Conservation (phyloP, 2,113 vertebrate species). For the Antechinus flavipes region DNA sequence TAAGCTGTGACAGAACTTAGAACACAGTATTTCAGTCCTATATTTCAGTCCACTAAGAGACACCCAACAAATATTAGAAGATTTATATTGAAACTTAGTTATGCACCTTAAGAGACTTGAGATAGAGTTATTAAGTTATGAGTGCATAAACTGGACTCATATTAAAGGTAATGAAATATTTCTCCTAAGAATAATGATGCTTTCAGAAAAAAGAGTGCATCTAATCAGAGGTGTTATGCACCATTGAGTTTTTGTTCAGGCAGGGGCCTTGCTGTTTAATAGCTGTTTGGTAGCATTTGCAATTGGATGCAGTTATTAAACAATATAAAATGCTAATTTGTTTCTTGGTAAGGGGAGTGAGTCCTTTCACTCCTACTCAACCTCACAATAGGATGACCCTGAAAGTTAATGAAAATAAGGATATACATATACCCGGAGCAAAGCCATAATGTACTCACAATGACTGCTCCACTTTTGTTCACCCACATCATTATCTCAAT, state of each 20-base stretch:
- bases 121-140: slow-evolving; percentile 68
- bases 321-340: slow-evolving; percentile 78
- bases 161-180: slow-evolving; percentile 81
- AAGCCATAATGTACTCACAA: background rate
- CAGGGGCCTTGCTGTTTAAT: slow-evolving; percentile 77
- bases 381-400: slow-evolving; percentile 75
- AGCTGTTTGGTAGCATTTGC: slow-evolving; percentile 80
- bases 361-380: slow-evolving; percentile 65
- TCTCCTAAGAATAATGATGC: slow-evolving; percentile 79
- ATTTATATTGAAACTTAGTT: slow-evolving; percentile 62
- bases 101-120: slow-evolving; percentile 64
- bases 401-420: slow-evolving; percentile 74
- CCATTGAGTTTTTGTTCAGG: slow-evolving; percentile 76
- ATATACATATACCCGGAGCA: background rate
- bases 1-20: slow-evolving; percentile 67
- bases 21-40: slow-evolving; percentile 64
- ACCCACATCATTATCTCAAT: background rate
- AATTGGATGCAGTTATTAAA: slow-evolving; percentile 81
- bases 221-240: slow-evolving; percentile 78
- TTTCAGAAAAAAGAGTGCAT: slow-evolving; percentile 75
- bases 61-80: slow-evolving; percentile 55
- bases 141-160: slow-evolving; percentile 69
- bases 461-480: slow-evolving; percentile 26
- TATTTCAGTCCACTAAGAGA: slow-evolving; percentile 60
- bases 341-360: slow-evolving; percentile 70